Base-by-base conservation (phyloP, 2,113 vertebrate genomes). In the Leptosomus discolor region DNA sequence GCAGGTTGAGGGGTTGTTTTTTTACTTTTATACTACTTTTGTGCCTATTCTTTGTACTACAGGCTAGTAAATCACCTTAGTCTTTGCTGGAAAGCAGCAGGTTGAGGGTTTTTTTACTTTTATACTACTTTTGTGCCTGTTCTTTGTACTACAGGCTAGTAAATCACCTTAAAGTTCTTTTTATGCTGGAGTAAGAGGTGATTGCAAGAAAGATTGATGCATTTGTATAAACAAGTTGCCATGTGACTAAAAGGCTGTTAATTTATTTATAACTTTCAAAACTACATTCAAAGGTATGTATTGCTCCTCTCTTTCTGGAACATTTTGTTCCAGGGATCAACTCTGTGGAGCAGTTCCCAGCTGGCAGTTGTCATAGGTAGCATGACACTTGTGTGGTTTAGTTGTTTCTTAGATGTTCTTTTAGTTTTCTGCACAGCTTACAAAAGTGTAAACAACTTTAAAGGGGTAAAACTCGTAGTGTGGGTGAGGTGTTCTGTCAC, bases 241-340 rank as follows among this genome's bases (percentile, higher is more conserved):
- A 13, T 80, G 60, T 89, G 73, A 87, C 34, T 58, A 12, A 78
- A 85, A 63, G 56, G 26, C 32, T 78, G 63, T 50, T 68, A 41
- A 41, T 85, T 68, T 95, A 94, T 94, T 97, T 97, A 71, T 91
- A 94, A 88, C 79, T 91, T 93, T 37, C 19, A 56, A 81, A 92
- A 53, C 80, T 87, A 22, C 56, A 39, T 84, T 89, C 73, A 67
- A 63, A 80, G 85, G 15, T 91, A 75, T 71, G 39, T 60, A 23
- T 85, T 86, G 60, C 83, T 51, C 9, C 45, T 77, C 45, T 93
- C 48, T 85, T 73, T 70, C 88, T 68, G 80, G 91, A 94, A 95
- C 84, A 53, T 71, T 87, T 71, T 95, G 88, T 95, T 97, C 82
- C 51, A 36, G 60, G 56, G 60, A 84, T 88, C 43, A 77, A 18